These are phyloP conservation scores for Maniola hyperantus DNA, from an alignment of 2,888 invertebrate genomes.

Conservation along the genomic window DNA sequence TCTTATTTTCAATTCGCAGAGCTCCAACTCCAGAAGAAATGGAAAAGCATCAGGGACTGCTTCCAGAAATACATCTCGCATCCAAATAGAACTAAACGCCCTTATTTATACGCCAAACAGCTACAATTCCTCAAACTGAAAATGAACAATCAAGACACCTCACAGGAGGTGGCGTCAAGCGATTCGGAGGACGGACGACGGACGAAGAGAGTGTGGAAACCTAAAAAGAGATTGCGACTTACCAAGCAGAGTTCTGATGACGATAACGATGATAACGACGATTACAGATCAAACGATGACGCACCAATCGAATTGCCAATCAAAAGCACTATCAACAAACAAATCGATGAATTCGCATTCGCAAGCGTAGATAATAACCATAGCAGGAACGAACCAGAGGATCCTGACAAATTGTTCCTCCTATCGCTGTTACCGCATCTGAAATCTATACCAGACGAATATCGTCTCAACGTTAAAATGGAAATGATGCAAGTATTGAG, in stretches of 20 bases:
- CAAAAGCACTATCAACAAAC: conserved; percentile 36
- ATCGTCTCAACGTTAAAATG: conserved; percentile 68
- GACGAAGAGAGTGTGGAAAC: conserved; percentile 52
- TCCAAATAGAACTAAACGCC: conserved; percentile 62
- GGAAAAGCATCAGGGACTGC: conserved; percentile 75
- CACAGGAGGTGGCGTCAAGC: conserved; percentile 45
- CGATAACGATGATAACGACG: conserved; percentile 49
- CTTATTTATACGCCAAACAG: conserved; percentile 67
- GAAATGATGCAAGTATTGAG: conserved; percentile 72
- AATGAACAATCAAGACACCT: conserved; percentile 54
- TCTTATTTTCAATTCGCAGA: conserved; percentile 56
- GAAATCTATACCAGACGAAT: conserved; percentile 67
- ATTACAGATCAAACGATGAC: conserved; percentile 49
- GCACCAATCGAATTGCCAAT: conserved; percentile 29
- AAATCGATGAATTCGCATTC: conserved; percentile 62
- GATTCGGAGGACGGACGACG: conserved; percentile 56
- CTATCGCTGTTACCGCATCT: conserved; percentile 71
- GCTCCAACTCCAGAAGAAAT: conserved; percentile 75
- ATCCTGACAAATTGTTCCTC: conserved; percentile 70
- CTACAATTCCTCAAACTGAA: conserved; percentile 64
- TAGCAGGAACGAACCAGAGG: conserved; percentile 55
- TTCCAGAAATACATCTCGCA: conserved; percentile 66
- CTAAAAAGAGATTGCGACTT: conserved; percentile 56
- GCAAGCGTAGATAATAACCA: conserved; percentile 60
- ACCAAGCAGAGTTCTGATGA: conserved; percentile 58